Conservation (phyloP, 2,888 invertebrate species). For the Emmelina monodactyla region DNA sequence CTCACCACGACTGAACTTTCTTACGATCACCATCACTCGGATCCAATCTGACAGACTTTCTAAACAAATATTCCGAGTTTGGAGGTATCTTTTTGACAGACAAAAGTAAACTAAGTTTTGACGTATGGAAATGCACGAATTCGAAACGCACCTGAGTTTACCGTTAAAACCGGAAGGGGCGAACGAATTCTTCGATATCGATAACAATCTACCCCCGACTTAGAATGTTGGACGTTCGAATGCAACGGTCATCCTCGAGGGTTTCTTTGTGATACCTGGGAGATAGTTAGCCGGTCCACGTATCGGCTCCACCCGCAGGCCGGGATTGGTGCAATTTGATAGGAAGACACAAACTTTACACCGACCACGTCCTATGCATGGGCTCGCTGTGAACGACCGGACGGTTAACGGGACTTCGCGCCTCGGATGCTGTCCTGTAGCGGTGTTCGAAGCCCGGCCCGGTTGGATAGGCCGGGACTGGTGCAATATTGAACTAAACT, state of each 20-base stretch:
- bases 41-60: not conserved
- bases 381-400: slow-evolving; percentile 60
- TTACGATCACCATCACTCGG: not conserved
- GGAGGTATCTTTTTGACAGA: no score
- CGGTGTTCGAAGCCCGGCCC: slow-evolving; percentile 56
- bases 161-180: not conserved
- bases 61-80: slow-evolving; percentile 1
- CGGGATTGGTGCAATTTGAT: slow-evolving; percentile 68
- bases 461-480: slow-evolving; percentile 68
- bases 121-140: not conserved
- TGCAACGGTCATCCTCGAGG: slow-evolving; percentile 11
- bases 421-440: slow-evolving; percentile 57
- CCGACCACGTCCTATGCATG: slow-evolving; percentile 65
- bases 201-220: not conserved
- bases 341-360: slow-evolving; percentile 56
- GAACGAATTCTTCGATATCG: not conserved
- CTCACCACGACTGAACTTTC: not conserved
- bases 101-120: not conserved
- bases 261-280: slow-evolving; percentile 21
- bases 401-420: slow-evolving; percentile 60
- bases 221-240: not conserved
- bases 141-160: not conserved
- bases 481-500: slow-evolving; percentile 62
- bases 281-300: slow-evolving; percentile 29
- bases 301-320: slow-evolving; percentile 50